Percentiles rank a stretch among this genome's conserved stretches.
phyloP scores from a whole-genome alignment of 2,888 invertebrate genomes.

The Melanophora roralis region DNA sequence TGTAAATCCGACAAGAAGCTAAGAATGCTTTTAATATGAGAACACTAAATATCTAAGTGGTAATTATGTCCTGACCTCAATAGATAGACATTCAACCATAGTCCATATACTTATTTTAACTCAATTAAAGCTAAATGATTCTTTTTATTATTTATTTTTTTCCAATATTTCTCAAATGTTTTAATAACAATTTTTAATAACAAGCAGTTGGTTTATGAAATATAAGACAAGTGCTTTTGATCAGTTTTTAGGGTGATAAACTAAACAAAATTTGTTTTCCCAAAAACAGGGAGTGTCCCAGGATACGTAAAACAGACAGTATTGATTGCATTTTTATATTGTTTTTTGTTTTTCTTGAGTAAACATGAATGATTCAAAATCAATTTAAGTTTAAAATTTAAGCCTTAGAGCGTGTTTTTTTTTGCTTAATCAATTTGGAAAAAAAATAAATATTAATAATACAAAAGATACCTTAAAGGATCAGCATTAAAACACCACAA shows the following conservation, averaged over 20 bases:
- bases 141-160: too few species aligned
- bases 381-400: conserved; percentile 49
- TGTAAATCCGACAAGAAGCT: too few species aligned
- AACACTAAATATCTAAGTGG: too few species aligned
- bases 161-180: too few species aligned
- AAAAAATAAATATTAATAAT: neutral
- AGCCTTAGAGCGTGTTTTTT: conserved; percentile 34
- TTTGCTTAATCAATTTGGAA: conserved; percentile 8
- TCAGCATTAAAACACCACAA: conserved; percentile 55
- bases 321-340: conserved; percentile 45
- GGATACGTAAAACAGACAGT: neutral
- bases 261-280: neutral
- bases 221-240: neutral
- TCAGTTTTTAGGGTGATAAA: too few species aligned
- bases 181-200: neutral
- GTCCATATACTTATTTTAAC: too few species aligned
- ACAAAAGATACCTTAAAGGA: conserved; percentile 16
- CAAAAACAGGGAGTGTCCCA: conserved; percentile 36
- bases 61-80: too few species aligned
- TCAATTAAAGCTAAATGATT: too few species aligned
- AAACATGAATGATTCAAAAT: conserved; percentile 51
- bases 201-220: neutral
- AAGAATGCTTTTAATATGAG: too few species aligned
- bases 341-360: neutral
- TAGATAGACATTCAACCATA: too few species aligned